Conservation (phyloP, 2,113 vertebrate genomes). For the Corythoichthys intestinalis region DNA sequence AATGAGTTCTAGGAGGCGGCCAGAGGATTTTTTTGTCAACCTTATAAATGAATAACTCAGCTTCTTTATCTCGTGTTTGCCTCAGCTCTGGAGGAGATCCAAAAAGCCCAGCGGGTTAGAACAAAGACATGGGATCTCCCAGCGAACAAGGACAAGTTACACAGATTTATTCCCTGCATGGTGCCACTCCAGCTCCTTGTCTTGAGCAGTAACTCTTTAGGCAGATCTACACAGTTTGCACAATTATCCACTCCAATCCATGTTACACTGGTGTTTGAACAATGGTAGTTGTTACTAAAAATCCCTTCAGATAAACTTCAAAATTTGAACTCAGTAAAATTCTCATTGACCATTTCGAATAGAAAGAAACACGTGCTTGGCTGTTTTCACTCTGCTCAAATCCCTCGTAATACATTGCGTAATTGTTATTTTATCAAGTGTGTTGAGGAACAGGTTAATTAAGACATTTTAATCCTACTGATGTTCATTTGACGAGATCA, state of each 20-base stretch:
- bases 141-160: constrained; percentile 56
- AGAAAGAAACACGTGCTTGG: not conserved
- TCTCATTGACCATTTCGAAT: not conserved
- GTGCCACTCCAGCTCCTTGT: constrained; percentile 44
- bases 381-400: not conserved
- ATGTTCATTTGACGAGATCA: not conserved
- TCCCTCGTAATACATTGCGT: not conserved
- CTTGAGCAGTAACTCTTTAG: constrained; percentile 29
- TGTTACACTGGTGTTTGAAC: constrained; percentile 1
- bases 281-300: not conserved
- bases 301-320: not conserved
- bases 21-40: constrained; percentile 25
- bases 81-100: constrained; percentile 35
- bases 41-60: constrained; percentile 28
- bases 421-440: not conserved
- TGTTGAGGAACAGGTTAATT: not conserved
- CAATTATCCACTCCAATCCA: constrained; percentile 23
- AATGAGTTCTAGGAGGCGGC: constrained; percentile 2
- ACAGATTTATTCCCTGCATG: constrained; percentile 65
- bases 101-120: constrained; percentile 50
- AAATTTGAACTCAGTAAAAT: not conserved
- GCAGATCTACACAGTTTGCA: constrained; percentile 2
- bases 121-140: constrained; percentile 56
- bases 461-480: not conserved
- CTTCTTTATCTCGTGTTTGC: constrained; percentile 38